Conservation (phyloP, 2,888 invertebrate species). For the Polydesmus complanatus region DNA sequence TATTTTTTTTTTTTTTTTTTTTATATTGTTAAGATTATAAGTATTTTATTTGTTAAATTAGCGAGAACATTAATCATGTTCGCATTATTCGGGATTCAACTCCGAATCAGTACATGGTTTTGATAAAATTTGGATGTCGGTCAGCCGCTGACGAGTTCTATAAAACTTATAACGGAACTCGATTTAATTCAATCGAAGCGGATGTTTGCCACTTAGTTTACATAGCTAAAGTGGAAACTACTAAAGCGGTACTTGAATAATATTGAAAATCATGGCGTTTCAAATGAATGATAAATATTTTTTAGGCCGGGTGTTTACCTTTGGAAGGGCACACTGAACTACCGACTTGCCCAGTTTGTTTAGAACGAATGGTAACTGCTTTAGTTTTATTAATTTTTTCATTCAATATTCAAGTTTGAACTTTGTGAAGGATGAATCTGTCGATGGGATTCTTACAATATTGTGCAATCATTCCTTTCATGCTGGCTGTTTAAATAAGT, state of each 20-base stretch:
- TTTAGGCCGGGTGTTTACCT: constrained; percentile 33
- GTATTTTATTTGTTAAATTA: constrained; percentile 19
- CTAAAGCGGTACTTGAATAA: constrained; percentile 50
- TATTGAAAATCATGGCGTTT: background rate
- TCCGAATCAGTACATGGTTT: constrained; percentile 95
- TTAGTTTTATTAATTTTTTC: background rate
- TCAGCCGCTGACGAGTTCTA: constrained; percentile 81
- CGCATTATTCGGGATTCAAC: constrained; percentile 72
- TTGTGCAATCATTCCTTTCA: constrained; percentile 98
- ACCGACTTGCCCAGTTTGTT: constrained; percentile 91
- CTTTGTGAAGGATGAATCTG: constrained; percentile 70
- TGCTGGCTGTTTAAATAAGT: constrained; percentile 83
- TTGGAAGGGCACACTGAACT: constrained; percentile 72
- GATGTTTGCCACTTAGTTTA: constrained; percentile 88
- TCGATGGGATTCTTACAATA: constrained; percentile 92
- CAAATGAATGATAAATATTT: constrained; percentile 5
- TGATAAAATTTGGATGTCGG: constrained; percentile 60
- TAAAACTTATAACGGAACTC: constrained; percentile 76
- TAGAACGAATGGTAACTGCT: constrained; percentile 54
- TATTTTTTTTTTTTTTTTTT: constrained; percentile 8
- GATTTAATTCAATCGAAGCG: constrained; percentile 86
- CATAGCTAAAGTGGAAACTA: constrained; percentile 82
- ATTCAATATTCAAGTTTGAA: constrained; percentile 6
- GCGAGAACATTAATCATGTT: constrained; percentile 75
- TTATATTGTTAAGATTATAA: constrained; percentile 20